Evolutionary conservation across 2,113 vertebrate genomes (phyloP).

Genomic region (pig (Sus scrofa)): T2T-Sscrofa CM000812.6:179281001-179281500

Average conservation of each 20-base stretch:
- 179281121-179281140: neutral
- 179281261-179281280: accelerated
- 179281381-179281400: neutral
- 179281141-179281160: neutral
- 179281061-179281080: accelerated
- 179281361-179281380: accelerated
- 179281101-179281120: neutral
- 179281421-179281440: neutral
- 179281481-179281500: neutral
- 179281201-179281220: neutral
- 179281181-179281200: too few species aligned
- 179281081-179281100: neutral
- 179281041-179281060: accelerated
- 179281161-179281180: neutral
- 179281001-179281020: neutral
- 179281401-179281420: neutral
- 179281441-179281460: neutral
- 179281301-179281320: accelerated
- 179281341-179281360: neutral
- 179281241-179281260: accelerated
- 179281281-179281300: accelerated
- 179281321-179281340: neutral
- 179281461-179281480: neutral
- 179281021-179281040: neutral
- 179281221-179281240: neutral